These are phyloP conservation scores for Engystomops pustulosus DNA, from an alignment of 2,113 vertebrate species.

Conservation along the genomic window DNA sequence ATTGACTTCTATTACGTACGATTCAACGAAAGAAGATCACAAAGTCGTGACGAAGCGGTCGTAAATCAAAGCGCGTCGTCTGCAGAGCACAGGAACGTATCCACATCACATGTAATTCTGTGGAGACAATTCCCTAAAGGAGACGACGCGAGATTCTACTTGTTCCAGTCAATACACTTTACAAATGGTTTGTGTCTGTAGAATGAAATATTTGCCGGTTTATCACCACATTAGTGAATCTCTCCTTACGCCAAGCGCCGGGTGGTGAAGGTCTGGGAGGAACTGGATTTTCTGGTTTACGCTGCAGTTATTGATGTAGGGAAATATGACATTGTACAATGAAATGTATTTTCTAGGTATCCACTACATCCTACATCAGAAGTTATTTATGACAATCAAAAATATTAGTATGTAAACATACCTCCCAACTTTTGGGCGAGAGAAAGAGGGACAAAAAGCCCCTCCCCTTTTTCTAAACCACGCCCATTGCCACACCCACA, in stretches of 20 bases:
- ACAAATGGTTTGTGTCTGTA: not conserved
- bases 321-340: not conserved
- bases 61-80: slow-evolving; percentile 10
- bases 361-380: too few species aligned
- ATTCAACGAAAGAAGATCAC: slow-evolving; percentile 31
- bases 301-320: not conserved
- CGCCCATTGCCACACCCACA: too few species aligned
- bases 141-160: not conserved
- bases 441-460: too few species aligned
- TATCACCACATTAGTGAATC: slow-evolving; percentile 36
- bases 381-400: too few species aligned
- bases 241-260: not conserved
- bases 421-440: too few species aligned
- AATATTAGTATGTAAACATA: too few species aligned
- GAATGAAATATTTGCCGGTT: slow-evolving; percentile 16
- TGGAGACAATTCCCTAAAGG: slow-evolving; percentile 10
- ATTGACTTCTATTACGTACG: slow-evolving; percentile 32
- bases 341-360: slow-evolving; percentile 8
- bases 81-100: not conserved
- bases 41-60: slow-evolving; percentile 24
- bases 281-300: not conserved
- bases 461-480: too few species aligned
- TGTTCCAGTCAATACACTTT: not conserved
- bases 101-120: slow-evolving; percentile 13
- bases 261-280: not conserved